These are phyloP conservation scores for Crocidura indochinensis DNA, from an alignment of 2,797 vertebrate genomes.

Conservation along the genomic window DNA sequence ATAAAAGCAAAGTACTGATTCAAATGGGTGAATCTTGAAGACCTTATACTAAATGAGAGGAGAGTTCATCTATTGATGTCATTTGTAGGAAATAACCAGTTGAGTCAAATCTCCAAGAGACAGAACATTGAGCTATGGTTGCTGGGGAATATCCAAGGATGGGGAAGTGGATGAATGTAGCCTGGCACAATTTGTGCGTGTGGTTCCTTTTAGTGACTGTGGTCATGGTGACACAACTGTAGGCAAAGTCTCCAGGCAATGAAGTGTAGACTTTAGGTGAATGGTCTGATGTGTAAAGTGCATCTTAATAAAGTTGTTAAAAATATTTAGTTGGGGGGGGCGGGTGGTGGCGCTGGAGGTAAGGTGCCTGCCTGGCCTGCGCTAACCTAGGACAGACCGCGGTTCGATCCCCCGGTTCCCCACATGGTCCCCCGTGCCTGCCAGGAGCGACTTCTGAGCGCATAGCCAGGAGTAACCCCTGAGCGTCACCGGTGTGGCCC, in stretches of 20 bases:
- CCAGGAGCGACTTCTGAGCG: no score
- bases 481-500: no score
- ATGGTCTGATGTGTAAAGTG: background rate
- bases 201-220: slow-evolving; percentile 28
- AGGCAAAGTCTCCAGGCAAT: slow-evolving; percentile 3
- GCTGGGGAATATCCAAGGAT: background rate
- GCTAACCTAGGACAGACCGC: no score
- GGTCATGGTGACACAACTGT: background rate
- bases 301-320: slow-evolving; percentile 26
- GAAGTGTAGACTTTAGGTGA: background rate
- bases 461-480: no score
- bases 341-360: no score
- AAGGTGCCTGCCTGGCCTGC: no score
- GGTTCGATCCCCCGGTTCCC: no score
- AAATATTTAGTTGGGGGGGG: background rate
- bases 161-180: background rate
- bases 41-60: slow-evolving; percentile 35
- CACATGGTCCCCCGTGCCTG: no score
- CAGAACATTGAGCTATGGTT: slow-evolving; percentile 31
- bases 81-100: background rate
- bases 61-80: background rate
- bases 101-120: background rate
- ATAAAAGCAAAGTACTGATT: slow-evolving; percentile 18
- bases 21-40: background rate
- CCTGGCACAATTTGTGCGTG: background rate